Percentiles rank a stretch among this genome's conserved stretches.
Evolutionary conservation across 2,888 invertebrate genomes (phyloP).

Genomic region (Cistogaster globosa): DNA sequence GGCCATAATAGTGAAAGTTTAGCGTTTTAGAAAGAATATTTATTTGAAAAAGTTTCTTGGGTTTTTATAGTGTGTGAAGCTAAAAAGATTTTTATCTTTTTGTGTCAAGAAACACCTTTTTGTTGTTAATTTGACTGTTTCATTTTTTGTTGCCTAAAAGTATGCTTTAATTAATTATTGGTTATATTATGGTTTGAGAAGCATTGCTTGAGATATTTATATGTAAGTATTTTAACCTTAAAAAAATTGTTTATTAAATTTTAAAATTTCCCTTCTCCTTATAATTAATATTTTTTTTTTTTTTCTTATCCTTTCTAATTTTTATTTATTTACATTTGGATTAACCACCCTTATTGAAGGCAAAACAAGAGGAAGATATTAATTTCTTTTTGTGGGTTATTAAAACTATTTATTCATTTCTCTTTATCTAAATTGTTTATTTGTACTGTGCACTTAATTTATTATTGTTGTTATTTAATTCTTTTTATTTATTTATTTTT

Average conservation of each 20-base stretch:
- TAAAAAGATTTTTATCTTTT: not conserved
- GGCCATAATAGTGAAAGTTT: not conserved
- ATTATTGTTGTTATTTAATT: conserved; percentile 22
- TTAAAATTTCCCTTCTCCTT: too few relatives aligned
- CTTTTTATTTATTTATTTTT: conserved; percentile 26
- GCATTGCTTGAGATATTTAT: not conserved
- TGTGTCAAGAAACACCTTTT: conserved; percentile 21
- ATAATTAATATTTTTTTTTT: not conserved
- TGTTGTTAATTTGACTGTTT: not conserved
- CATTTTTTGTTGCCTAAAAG: conserved; percentile 29
- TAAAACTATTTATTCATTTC: conserved; percentile 8
- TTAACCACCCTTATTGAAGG: not conserved
- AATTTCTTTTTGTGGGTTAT: conserved; percentile 1
- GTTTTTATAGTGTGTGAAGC: conserved; percentile 20
- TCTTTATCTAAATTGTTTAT: conserved; percentile 26
- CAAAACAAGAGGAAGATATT: not conserved
- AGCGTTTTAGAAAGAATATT: not conserved
- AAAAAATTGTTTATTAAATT: too few relatives aligned
- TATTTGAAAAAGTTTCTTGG: not conserved
- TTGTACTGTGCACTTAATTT: conserved; percentile 35
- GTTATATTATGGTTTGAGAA: not conserved
- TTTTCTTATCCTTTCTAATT: not conserved
- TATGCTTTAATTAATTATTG: conserved; percentile 21
- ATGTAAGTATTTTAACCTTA: not conserved
- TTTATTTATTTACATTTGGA: conserved; percentile 21